Conservation (phyloP, 2,888 invertebrate species). For the Nemotelus pantherinus region DNA sequence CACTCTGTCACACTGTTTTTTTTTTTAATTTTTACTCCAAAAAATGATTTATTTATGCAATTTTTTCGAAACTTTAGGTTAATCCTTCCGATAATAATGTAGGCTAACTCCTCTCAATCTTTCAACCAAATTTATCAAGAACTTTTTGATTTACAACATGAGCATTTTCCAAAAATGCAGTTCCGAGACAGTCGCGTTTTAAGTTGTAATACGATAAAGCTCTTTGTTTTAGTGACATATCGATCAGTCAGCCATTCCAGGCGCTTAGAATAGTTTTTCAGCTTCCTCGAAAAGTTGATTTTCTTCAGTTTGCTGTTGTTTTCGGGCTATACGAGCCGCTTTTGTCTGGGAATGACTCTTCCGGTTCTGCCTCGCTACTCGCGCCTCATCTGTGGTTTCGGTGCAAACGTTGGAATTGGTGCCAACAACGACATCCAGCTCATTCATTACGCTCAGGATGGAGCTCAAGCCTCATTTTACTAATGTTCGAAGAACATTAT, state of each 20-base stretch:
- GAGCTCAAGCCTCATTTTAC: background rate
- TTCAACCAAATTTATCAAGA: background rate
- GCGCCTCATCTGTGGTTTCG: background rate
- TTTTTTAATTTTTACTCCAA: too few species aligned
- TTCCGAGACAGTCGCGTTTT: too few species aligned
- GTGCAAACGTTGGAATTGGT: background rate
- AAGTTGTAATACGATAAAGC: background rate
- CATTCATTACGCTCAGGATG: background rate
- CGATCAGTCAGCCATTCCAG: background rate
- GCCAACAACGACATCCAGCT: background rate
- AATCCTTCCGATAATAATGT: too few species aligned
- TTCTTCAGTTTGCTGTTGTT: background rate
- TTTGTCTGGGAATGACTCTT: conserved; percentile 7
- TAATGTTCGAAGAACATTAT: too few species aligned
- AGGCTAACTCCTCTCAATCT: too few species aligned
- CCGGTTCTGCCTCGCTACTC: conserved; percentile 8
- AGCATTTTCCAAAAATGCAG: background rate
- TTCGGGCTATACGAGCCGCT: background rate
- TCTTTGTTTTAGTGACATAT: background rate
- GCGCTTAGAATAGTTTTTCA: background rate
- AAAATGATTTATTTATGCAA: too few species aligned
- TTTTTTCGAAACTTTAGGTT: too few species aligned
- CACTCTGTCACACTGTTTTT: too few species aligned
- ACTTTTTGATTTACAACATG: background rate
- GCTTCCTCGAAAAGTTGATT: background rate